These are phyloP conservation scores for Plutomurus gul DNA, from an alignment of 1,140 invertebrate species.

Conservation along the genomic window DNA sequence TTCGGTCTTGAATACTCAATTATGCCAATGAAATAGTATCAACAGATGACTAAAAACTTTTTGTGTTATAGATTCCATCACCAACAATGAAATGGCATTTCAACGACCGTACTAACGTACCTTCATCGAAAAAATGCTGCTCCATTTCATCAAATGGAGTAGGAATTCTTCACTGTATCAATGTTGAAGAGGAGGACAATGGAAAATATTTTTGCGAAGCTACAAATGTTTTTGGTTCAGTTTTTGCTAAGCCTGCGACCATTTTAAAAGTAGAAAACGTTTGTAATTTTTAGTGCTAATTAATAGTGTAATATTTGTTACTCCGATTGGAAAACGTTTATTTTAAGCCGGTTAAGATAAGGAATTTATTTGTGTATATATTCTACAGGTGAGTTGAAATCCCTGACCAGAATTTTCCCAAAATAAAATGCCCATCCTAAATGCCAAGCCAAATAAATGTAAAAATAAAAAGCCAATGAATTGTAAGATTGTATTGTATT, in stretches of 20 bases:
- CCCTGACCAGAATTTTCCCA: no score
- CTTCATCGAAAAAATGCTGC: background rate
- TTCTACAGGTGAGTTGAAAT: no score
- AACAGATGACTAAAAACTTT: background rate
- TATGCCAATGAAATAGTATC: background rate
- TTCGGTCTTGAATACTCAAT: background rate
- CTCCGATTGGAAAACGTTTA: background rate
- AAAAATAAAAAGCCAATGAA: no score
- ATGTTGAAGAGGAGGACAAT: background rate
- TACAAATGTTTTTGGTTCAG: background rate
- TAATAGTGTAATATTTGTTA: background rate
- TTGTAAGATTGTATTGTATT: no score
- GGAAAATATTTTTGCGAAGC: background rate
- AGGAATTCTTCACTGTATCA: background rate
- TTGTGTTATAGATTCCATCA: background rate
- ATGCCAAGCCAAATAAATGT: no score
- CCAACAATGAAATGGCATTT: background rate
- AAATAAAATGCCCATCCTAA: no score
- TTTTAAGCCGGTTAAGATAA: background rate
- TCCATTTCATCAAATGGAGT: background rate
- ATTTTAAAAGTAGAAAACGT: background rate
- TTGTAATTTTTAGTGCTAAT: background rate
- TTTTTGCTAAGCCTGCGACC: background rate
- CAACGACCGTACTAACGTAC: no score
- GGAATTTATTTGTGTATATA: no score